These are phyloP conservation scores for Drosophila algonquin DNA, from an alignment of 2,888 invertebrate genomes.

Conservation along the genomic window DNA sequence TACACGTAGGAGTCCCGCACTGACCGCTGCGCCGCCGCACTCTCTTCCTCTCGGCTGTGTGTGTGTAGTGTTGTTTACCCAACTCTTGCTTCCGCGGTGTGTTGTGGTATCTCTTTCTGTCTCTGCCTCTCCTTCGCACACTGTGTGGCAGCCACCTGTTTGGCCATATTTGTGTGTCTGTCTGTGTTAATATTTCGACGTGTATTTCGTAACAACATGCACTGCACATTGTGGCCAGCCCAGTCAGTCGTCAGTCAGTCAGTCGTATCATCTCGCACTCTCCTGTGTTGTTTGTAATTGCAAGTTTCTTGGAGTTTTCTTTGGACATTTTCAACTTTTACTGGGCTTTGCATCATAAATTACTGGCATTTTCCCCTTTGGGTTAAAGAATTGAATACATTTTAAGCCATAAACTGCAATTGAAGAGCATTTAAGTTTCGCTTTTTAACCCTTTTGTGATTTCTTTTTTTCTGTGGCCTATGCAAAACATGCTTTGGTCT, in stretches of 20 bases:
- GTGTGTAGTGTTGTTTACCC: slow-evolving; percentile 6
- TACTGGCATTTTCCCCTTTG: background rate
- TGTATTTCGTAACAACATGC: slow-evolving; percentile 58
- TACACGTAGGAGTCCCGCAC: slow-evolving; percentile 12
- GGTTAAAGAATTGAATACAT: background rate
- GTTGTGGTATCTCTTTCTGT: background rate
- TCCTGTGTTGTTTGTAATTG: slow-evolving; percentile 17
- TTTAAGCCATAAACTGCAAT: background rate
- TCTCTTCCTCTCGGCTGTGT: slow-evolving; percentile 2
- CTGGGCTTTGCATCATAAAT: slow-evolving; percentile 13
- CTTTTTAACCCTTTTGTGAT: slow-evolving; percentile 15
- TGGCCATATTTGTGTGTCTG: slow-evolving; percentile 20
- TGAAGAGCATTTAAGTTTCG: slow-evolving; percentile 8
- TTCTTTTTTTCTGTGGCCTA: slow-evolving; percentile 25
- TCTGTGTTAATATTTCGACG: slow-evolving; percentile 41
- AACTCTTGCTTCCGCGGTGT: slow-evolving; percentile 2
- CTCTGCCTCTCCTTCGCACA: background rate
- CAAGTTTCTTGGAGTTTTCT: background rate
- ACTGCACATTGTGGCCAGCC: slow-evolving; percentile 48
- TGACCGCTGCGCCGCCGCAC: slow-evolving; percentile 57
- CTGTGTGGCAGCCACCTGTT: slow-evolving; percentile 25
- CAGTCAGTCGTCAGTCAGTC: slow-evolving; percentile 12
- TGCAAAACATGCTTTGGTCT: slow-evolving; percentile 29
- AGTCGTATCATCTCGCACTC: slow-evolving; percentile 13
- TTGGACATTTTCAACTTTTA: slow-evolving; percentile 4